Base-by-base conservation (phyloP, 2,888 invertebrate genomes). In the Ramazzottius varieornatus region DNA sequence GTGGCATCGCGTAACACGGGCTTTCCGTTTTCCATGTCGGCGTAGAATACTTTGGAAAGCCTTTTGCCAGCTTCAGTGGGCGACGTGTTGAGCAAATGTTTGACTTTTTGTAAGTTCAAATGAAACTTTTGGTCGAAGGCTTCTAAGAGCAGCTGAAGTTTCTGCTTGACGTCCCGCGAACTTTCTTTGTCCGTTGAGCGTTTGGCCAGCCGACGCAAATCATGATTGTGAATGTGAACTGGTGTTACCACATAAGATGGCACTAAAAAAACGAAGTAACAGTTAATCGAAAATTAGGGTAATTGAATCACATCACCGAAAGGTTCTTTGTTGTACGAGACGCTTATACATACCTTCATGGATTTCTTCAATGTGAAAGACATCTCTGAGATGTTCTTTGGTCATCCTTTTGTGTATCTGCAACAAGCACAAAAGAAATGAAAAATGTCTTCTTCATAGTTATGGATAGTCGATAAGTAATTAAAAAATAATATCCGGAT, bases 391-490 rank as follows among this genome's bases (percentile, higher is more conserved):
- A 78, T 90, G 88, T 68, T 86, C 84, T 73, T 82, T 77, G 70
- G 86, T 85, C 89, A 90, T 89, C 75, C 84, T 84, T 79, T 85
- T 85, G 81, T 90, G 89, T 74, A 88, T 82, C 88, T 89, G 84
- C 65, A 83, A 83, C 75, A 74, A 13, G 20, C 40, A 40, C 40
- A 40, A 8, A 40, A 40, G 13, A 40, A n/a, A n/a, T n/a, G n/a
- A n/a, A n/a, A n/a, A n/a, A n/a, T n/a, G n/a, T n/a, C n/a, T n/a
- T n/a, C n/a, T n/a, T n/a, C n/a, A n/a, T n/a, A n/a, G n/a, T n/a
- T n/a, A n/a, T n/a, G n/a, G n/a, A n/a, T n/a, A n/a, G n/a, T n/a
- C n/a, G n/a, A n/a, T n/a, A n/a, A n/a, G n/a, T n/a, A n/a, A n/a
- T n/a, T n/a, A n/a, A n/a, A n/a, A n/a, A n/a, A n/a, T n/a, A n/a